Base-by-base conservation (phyloP, 2,113 vertebrate genomes). In the Chloropsis hardwickii region DNA sequence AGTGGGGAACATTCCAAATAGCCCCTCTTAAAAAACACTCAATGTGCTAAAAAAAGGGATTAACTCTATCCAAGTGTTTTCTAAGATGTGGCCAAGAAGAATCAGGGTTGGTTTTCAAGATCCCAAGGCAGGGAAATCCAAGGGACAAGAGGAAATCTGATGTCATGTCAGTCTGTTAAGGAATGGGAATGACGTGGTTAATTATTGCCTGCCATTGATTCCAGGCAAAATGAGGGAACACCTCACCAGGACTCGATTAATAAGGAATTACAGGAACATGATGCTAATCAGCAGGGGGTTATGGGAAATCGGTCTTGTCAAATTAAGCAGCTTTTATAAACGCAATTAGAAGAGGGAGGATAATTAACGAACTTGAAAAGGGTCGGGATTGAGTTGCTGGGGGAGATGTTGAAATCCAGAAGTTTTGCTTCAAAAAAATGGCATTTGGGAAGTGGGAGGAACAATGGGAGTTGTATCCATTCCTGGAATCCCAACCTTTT, bases 311-410 rank as follows among this genome's bases (percentile, higher is more conserved):
- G 22, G 94, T 97, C 92, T 81, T 83, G 96, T 95, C 92, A 94
- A 95, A 96, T 97, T 95, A 95, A 94, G 80, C n/a, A 40, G 90
- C 92, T 96, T 97, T 95, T 96, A 95, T 90, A 95, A 97, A 78
- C 6, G 1, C 79, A 93, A 70, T 95, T 93, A 97, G 58, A 70
- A 77, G 80, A 81, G 29, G 37, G 92, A 90, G 67, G 80, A 73
- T 96, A 95, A 97, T 95, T 94, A 97, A 95, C 22, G 27, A 86
- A 48, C 88, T 86, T 58, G 42, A 18, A 18, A n/a, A 92, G 27
- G 62, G n/a, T 70, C 86, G 62, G 73, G 85, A 83, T 93, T 19
- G 50, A 76, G 31, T 48, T 40, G 58, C 71, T 61, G 60, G 48
- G 25, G 62, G 31, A 50, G 58, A 33, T 10, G 54, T 47, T 70